Base-by-base conservation (phyloP, 92 coral and sea anemone species). In the Paramuricea clavata region DNA sequence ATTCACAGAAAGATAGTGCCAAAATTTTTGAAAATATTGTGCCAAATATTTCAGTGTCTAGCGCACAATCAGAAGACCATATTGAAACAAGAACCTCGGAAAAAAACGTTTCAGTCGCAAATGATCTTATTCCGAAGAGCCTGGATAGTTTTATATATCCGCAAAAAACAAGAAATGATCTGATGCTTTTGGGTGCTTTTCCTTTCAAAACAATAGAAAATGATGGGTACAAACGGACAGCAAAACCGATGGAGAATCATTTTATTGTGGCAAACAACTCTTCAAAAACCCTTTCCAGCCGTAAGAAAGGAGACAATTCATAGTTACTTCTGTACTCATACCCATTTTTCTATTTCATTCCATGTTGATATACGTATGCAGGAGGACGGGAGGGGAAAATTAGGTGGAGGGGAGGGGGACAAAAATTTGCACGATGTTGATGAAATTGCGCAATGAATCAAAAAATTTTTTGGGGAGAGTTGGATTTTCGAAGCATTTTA, bases 151-250 rank as follows among this genome's bases (percentile, higher is more conserved):
- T 2, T 32, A 9, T 15, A 17, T 31, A 30, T 4, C 23, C 49
- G 0, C 1, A 7, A 27, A 12, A 25, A 2, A 16, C 41, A 69
- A 73, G 43, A 12, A 12, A 76, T n/a, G 82, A 76, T 31, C 49
- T 76, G 21, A 76, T 76, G 49, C 68, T 76, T 28, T 35, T 49
- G 62, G 81, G 44, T 43, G 81, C 81, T 36, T 47, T 74, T 47
- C 22, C 81, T 2, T 16, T 21, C 21, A 15, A 74, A 31, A 12
- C 9, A 22, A 15, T 17, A 16, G 60, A 7, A 11, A 74, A 74
- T 47, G 54, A 47, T 47, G 54, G 13, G 2, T 1, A 47, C 4
- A 21, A 54, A 54, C 9, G 17, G 17, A 47, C 16, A 9, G 13
- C 16, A 12, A 47, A 47, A 1, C 26, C 62, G 3, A 19, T 21